phyloP scores from a whole-genome alignment of 2,888 invertebrate species.

The Amitus sp. region DNA sequence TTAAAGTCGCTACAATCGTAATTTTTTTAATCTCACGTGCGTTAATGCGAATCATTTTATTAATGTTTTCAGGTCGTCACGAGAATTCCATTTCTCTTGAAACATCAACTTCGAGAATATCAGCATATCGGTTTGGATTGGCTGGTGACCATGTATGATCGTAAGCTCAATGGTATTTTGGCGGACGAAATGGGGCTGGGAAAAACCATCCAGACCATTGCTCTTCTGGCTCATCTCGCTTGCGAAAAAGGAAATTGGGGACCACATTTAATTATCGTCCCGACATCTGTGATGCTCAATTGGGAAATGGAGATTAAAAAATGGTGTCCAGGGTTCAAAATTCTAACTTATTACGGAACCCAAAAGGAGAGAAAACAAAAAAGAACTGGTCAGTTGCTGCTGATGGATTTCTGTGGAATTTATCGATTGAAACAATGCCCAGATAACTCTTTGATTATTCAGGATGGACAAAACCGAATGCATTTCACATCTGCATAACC shows the following conservation, averaged over 20 bases:
- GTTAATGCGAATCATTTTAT: no score
- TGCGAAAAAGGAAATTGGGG: constrained; percentile 95
- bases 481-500: constrained; percentile 98
- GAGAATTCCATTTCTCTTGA: constrained; percentile 91
- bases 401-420: not conserved
- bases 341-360: constrained; percentile 96
- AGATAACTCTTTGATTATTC: constrained; percentile 1
- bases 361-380: constrained; percentile 95
- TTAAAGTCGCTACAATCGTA: constrained; percentile 36
- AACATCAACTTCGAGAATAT: constrained; percentile 91
- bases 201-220: constrained; percentile 97
- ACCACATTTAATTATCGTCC: constrained; percentile 98
- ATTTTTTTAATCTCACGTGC: no score
- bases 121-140: constrained; percentile 98
- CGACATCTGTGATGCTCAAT: constrained; percentile 99
- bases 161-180: constrained; percentile 94
- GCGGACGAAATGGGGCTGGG: constrained; percentile 98
- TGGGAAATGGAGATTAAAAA: constrained; percentile 99
- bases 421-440: no score
- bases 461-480: constrained; percentile 98
- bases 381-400: constrained; percentile 70
- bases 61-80: constrained; percentile 82
- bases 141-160: constrained; percentile 95
- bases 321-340: constrained; percentile 99
- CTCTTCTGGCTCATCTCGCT: constrained; percentile 92